Conservation (phyloP, 2,113 vertebrate genomes). For the Mesembrinibis cayennensis region DNA sequence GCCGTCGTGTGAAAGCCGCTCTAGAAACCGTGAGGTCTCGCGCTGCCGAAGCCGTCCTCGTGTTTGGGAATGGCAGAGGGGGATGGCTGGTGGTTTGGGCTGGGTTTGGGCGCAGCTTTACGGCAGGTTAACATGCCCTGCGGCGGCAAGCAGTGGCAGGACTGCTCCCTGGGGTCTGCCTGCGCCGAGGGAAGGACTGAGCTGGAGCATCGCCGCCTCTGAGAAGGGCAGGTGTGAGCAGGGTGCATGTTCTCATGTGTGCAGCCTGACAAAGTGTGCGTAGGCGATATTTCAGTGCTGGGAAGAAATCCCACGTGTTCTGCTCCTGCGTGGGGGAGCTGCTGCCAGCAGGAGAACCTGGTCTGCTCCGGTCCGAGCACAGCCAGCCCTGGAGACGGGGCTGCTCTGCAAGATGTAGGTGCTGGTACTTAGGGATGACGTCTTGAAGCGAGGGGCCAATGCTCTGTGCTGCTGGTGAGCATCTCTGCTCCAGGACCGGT, state of each 20-base stretch:
- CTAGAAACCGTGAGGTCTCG: accelerated
- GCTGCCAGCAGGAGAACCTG: neutral
- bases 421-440: accelerated
- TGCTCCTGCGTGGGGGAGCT: neutral
- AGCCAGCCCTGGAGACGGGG: accelerated
- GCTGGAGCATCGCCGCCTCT: neutral
- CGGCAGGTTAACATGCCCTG: accelerated
- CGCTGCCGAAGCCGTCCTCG: accelerated
- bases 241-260: accelerated
- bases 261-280: neutral
- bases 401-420: accelerated
- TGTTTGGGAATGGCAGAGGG: neutral
- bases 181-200: neutral
- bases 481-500: neutral
- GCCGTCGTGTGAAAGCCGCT: accelerated
- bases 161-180: neutral
- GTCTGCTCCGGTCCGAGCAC: accelerated
- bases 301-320: accelerated
- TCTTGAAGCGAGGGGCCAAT: neutral
- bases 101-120: neutral
- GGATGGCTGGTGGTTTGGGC: accelerated
- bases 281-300: accelerated
- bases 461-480: neutral
- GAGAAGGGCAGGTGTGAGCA: neutral
- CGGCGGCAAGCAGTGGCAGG: neutral